Evolutionary conservation across 2,113 vertebrate species (phyloP), one percentile per base, ranked within the genome.

Genomic region (Piaya cayana): DNA sequence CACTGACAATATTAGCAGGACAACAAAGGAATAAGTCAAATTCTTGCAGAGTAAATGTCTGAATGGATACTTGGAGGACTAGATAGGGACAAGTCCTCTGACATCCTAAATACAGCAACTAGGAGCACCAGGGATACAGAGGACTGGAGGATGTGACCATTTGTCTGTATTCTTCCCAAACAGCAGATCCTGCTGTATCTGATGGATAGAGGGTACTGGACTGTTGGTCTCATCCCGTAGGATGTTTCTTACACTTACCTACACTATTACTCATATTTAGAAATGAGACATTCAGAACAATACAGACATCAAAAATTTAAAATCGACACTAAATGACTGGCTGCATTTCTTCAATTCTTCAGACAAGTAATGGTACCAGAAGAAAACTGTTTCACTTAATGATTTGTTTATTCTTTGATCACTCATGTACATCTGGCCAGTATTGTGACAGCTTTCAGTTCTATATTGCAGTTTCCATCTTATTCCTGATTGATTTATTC

Each of bases 331-430:
- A 81, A 90, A 53, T 86, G 58, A 55, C 52, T 78, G 64, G 52
- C 60, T 83, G 49, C 56, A 78, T n/a, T 81, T 93, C 60, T 81
- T 90, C 68, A 78, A 2, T 90, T 86, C 68, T 95, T 93, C 55
- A 78, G 21, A 78, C 27, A 86, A 96, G 21, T 81, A 94, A 88
- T 75, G 15, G 55, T 52, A 74, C 60, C 87, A 88, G 88, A 93
- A 93, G 82, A 90, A 92, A 96, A 88, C 34, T 71, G 79, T 93
- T 96, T 93, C 86, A 68, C 53, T 81, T 97, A 94, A 96, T 93
- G 79, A 95, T 92, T 95, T 96, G 88, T 92, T 97, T 96, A 92
- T 94, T 95, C 82, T 93, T 88, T 90, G 79, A 96, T 94, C 82
- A 49, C 62, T 97, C 52, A 16, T 71, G 76, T 93, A 90, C 92